Base-by-base conservation (phyloP, 2,797 vertebrate genomes). In the Macrochelys suwanniensis region DNA sequence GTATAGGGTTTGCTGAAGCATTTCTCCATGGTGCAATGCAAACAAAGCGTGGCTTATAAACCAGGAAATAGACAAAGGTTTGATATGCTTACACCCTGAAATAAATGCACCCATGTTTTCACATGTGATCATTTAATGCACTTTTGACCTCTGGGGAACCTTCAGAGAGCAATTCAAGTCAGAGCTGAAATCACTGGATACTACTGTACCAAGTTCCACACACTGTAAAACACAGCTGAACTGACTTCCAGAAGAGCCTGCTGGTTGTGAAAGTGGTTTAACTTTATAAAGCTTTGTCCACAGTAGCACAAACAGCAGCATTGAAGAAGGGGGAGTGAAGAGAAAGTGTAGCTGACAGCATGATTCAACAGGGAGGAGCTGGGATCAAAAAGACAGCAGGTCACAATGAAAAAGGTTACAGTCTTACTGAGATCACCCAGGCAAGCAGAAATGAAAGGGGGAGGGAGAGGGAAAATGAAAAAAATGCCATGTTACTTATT, bases 121-220 rank as follows among this genome's bases (percentile, higher is more conserved):
- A 8, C 26, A 0, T 3, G 1, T 50, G 45, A 76, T 68, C 54
- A 50, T 50, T 57, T 71, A n/a, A 78, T 10, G 21, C 51, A 17
- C 53, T 92, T 90, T 25, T 80, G 89, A 84, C 89, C 85, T 79
- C 81, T 77, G 94, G 88, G 95, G 95, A 91, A 84, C 0, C 74
- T 81, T 93, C 89, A 90, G 84, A 90, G 84, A 95, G 94, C 92
- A 90, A 21, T 37, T 56, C 42, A 31, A 93, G 57, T 19, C 89
- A 9, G 82, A 61, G 89, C 11, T 71, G 77, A 50, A 61, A 61
- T 92, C n/a, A 0, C 5, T 59, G 87, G 59, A 89, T 56, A 51
- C 37, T 42, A 68, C 13, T 79, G 56, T 82, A 94, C 84, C 88
- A 78, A 79, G 0, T 37, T 3, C 68, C 1, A 31, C 2, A 51